A percentile compares a stretch with the other conserved stretches of the same genome.
phyloP scores from a whole-genome alignment of 2,113 vertebrate genomes.

The Pedionomus torquatus region DNA sequence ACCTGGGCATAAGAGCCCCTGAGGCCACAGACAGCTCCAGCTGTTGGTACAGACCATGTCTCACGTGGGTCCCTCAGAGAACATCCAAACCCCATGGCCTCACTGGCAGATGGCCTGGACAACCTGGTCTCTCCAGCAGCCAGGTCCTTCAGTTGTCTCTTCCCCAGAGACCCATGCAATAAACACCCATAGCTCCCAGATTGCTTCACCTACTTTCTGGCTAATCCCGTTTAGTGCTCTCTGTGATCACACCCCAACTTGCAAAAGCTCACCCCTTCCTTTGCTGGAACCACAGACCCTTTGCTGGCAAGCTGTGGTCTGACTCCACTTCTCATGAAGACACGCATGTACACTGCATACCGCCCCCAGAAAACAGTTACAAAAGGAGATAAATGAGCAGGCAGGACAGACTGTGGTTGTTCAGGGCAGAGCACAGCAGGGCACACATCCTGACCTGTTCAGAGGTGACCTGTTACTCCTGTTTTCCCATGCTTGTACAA shows the following conservation, averaged over 20 bases:
- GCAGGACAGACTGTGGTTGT: too few species aligned
- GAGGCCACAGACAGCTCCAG: neutral
- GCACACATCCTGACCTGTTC: rapidly evolving
- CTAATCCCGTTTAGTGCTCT: too few species aligned
- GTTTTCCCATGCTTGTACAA: neutral
- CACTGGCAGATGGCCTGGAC: neutral
- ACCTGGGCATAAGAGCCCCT: neutral
- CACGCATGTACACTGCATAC: too few species aligned
- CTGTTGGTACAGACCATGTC: neutral
- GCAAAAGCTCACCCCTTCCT: too few species aligned
- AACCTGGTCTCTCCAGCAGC: neutral
- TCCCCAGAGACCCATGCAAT: neutral
- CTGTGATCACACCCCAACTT: too few species aligned
- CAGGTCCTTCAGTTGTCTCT: rapidly evolving
- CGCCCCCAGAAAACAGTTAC: too few species aligned
- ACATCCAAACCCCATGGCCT: rapidly evolving
- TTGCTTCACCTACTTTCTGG: neutral
- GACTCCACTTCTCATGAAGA: too few species aligned
- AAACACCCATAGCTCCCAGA: neutral
- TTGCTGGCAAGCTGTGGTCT: too few species aligned
- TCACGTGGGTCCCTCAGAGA: rapidly evolving
- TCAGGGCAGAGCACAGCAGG: neutral
- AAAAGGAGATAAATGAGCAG: too few species aligned
- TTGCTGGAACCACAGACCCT: too few species aligned
- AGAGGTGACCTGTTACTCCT: neutral